Percentiles rank a stretch among this genome's conserved stretches.
These are phyloP conservation scores for Hemichromis elongatus DNA, from an alignment of 2,113 vertebrate genomes.

Conservation along the genomic window DNA sequence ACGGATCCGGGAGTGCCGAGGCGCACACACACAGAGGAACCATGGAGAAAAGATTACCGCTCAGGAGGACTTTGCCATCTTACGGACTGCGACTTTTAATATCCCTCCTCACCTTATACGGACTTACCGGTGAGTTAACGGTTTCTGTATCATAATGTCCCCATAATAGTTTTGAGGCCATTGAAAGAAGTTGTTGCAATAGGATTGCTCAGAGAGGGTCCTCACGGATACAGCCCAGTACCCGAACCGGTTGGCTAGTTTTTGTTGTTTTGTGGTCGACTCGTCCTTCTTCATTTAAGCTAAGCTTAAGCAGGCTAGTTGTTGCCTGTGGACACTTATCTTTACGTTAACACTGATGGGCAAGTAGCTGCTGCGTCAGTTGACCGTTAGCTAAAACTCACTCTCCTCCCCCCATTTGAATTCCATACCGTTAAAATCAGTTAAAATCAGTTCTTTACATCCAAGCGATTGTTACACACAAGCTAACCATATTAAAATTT, in stretches of 20 bases:
- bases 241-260: neutral
- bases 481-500: neutral
- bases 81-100: slow-evolving; percentile 38
- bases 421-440: neutral
- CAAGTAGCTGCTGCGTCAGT: neutral
- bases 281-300: neutral
- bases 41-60: slow-evolving; percentile 63
- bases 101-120: slow-evolving; percentile 46
- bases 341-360: neutral
- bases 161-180: neutral
- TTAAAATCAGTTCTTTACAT: neutral
- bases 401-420: neutral
- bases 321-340: neutral
- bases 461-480: neutral
- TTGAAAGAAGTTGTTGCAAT: slow-evolving; percentile 24
- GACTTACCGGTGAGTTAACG: slow-evolving; percentile 63
- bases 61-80: slow-evolving; percentile 17
- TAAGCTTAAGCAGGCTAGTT: neutral
- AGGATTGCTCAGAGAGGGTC: neutral
- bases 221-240: neutral
- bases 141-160: neutral
- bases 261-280: neutral
- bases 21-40: slow-evolving; percentile 14
- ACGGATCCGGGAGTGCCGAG: neutral
- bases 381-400: neutral